These are phyloP conservation scores for Aproaerema taeniolella DNA, from an alignment of 2,888 invertebrate species.

Conservation along the genomic window DNA sequence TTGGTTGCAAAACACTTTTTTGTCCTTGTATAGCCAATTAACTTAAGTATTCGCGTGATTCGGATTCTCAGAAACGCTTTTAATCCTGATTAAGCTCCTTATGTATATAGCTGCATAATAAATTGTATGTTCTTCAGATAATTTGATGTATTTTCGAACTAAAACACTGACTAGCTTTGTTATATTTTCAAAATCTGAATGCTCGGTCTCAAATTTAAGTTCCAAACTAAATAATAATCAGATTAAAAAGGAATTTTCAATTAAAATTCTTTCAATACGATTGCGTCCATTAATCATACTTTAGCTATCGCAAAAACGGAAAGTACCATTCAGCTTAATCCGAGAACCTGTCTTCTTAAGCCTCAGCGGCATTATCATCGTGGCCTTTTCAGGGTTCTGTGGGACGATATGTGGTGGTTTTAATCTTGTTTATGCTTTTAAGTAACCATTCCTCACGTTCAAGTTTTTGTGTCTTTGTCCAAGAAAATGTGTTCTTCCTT, in stretches of 20 bases:
- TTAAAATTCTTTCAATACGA: constrained; percentile 43
- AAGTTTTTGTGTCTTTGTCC: too few species aligned
- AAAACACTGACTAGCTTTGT: too few species aligned
- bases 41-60: constrained; percentile 60
- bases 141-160: too few species aligned
- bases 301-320: constrained; percentile 44
- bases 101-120: constrained; percentile 9
- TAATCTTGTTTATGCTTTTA: constrained; percentile 6
- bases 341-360: constrained; percentile 33
- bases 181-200: too few species aligned
- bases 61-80: constrained; percentile 40
- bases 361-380: constrained; percentile 3
- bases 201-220: too few species aligned
- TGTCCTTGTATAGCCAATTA: constrained; percentile 61
- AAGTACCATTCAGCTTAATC: constrained; percentile 35
- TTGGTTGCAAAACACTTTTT: constrained; percentile 60
- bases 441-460: neutral
- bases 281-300: constrained; percentile 47
- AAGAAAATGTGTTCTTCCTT: too few species aligned
- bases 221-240: too few species aligned
- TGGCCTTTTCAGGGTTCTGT: constrained; percentile 8
- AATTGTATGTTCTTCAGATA: too few species aligned
- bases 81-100: constrained; percentile 15
- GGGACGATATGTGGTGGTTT: neutral
- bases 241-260: constrained; percentile 34